phyloP scores from a whole-genome alignment of 1,140 invertebrate genomes.

The Drosophila kikkawai region DNA sequence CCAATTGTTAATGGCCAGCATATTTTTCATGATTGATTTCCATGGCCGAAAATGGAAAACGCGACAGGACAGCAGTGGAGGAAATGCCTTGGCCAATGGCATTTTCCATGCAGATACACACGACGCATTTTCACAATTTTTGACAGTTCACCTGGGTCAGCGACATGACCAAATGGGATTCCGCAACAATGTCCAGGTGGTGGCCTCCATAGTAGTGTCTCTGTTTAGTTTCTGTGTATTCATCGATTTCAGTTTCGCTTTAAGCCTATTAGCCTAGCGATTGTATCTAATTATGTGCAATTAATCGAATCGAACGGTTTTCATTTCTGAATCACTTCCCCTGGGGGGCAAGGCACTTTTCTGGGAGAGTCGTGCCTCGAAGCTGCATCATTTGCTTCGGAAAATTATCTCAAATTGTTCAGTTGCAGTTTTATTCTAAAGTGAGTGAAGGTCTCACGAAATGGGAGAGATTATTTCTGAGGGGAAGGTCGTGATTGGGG shows the following conservation, averaged over 20 bases:
- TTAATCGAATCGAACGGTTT: constrained; percentile 33
- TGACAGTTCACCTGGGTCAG: constrained; percentile 41
- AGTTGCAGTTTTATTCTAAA: constrained; percentile 17
- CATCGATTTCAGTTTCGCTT: constrained; percentile 16
- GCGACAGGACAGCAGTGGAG: constrained; percentile 9
- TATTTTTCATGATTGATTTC: constrained; percentile 76
- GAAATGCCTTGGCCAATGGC: constrained; percentile 34
- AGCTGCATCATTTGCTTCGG: constrained; percentile 8
- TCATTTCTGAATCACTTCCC: constrained; percentile 14
- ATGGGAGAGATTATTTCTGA: constrained; percentile 10
- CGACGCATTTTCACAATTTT: constrained; percentile 40
- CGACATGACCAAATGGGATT: constrained; percentile 25
- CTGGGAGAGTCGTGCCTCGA: constrained; percentile 27
- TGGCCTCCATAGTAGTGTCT: constrained; percentile 14
- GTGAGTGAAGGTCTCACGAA: constrained; percentile 16
- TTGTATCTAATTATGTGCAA: constrained; percentile 40
- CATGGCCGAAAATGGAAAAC: constrained; percentile 53
- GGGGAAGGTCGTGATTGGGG: constrained; percentile 5
- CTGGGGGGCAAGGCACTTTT: constrained; percentile 35
- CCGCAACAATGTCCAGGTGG: constrained; percentile 21
- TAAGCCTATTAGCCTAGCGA: constrained; percentile 29
- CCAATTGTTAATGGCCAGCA: constrained; percentile 69
- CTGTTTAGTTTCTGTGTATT: constrained; percentile 2
- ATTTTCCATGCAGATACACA: constrained; percentile 28
- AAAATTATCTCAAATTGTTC: constrained; percentile 32